Evolutionary conservation across 2,888 invertebrate genomes (phyloP), one percentile per base, ranked within the genome.

Genomic region (Drosophila quinaria): DNA sequence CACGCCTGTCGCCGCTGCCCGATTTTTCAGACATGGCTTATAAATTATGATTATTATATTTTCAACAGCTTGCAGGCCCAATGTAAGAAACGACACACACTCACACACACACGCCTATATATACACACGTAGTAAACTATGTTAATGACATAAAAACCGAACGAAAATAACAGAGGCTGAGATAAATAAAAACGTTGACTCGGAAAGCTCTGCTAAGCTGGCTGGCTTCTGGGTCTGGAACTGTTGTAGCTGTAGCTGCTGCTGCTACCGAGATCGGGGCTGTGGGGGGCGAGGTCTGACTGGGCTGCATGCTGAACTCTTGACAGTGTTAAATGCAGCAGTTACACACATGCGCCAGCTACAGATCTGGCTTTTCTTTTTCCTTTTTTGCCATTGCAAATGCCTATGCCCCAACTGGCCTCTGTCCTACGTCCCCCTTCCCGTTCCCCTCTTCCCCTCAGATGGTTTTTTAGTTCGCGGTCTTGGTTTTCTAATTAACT

Each of bases 241-340:
- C 77, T 69, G 72, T 5, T 25, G 5, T 25, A 55, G 42, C 60
- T 31, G 71, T 6, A 25, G 33, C 44, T 52, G 64, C 2, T n/a
- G 37, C 65, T 66, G 59, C 8, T 9, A 25, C n/a, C 55, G 46
- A 19, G 42, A 42, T 56, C 29, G 46, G 17, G 17, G 42, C 39
- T 8, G 6, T 6, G 4, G 25, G 25, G 25, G 47, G 25, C 60
- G 41, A 25, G 29, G 42, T 17, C n/a, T 41, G 39, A 41, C 52
- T 41, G 44, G 51, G 46, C 60, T 63, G 61, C 61, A 60, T 54
- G 78, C 79, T 81, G 86, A 83, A 84, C 83, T 85, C 81, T 86
- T 86, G 82, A 86, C 87, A 81, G 86, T 86, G 82, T 78, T 86
- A 85, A 86, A 87, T 80, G 84, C 87, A 80, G 87, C 84, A 84